These are phyloP conservation scores for Tokudaia muenninki DNA, from an alignment of 2,797 vertebrate genomes.

Conservation along the genomic window DNA sequence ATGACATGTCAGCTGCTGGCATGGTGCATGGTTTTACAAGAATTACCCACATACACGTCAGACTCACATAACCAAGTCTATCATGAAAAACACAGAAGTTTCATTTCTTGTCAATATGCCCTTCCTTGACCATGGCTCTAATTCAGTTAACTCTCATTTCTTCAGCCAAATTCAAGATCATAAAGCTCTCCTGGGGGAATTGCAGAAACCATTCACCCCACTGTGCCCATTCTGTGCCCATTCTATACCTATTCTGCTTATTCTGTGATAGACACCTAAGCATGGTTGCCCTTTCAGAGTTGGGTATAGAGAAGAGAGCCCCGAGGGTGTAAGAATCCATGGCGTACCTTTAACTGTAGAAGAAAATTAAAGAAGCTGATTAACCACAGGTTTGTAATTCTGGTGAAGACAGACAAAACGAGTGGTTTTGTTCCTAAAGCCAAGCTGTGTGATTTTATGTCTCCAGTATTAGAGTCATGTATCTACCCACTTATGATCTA, in stretches of 20 bases:
- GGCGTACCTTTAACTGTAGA: not conserved
- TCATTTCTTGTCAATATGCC: slow-evolving; percentile 15
- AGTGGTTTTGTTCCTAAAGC: not conserved
- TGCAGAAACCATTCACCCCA: slow-evolving; percentile 37
- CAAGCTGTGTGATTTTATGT: not conserved
- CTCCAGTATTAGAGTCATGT: not conserved
- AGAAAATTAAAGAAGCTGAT: slow-evolving; percentile 20
- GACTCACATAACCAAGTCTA: slow-evolving; percentile 58
- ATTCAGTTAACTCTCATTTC: slow-evolving; percentile 77
- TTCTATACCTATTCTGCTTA: not conserved
- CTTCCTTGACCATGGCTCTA: slow-evolving; percentile 73
- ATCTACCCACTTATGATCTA: not conserved
- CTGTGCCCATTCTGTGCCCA: not conserved
- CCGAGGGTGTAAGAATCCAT: not conserved
- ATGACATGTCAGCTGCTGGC: slow-evolving; percentile 50
- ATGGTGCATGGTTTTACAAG: not conserved
- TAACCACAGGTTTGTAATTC: not conserved
- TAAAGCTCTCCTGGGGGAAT: slow-evolving; percentile 71
- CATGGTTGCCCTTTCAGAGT: not conserved
- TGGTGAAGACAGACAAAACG: slow-evolving; percentile 15
- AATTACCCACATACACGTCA: slow-evolving; percentile 37
- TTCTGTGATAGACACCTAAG: not conserved
- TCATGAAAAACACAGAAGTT: slow-evolving; percentile 54
- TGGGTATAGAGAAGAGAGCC: not conserved
- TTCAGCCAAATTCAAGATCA: slow-evolving; percentile 80